Base-by-base conservation (phyloP, 2,113 vertebrate genomes). In the Fulica atra region DNA sequence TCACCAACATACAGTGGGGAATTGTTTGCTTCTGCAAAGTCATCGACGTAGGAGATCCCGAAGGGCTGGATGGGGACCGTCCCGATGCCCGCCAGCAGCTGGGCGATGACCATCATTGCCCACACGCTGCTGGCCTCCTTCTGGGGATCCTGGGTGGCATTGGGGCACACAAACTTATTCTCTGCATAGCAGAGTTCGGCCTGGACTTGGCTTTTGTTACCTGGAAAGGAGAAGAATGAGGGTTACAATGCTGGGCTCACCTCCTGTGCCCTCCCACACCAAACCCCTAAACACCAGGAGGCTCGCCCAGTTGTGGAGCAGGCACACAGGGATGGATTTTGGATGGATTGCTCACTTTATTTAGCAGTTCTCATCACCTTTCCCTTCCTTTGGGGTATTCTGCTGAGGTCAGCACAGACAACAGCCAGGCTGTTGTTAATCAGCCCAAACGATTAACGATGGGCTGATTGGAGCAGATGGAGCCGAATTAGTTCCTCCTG, bases 51-150 rank as follows among this genome's bases (percentile, higher is more conserved):
- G 70, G 99, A 99, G 53, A 99, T 99, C 7, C 99, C 99, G 29
- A 99, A 99, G 3, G 99, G 99, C 89, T 99, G 99, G 84, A 99
- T 99, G 88, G 99, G 99, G 73, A 99, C 99, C 0, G 99, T 99
- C 40, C 99, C 99, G 0, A 99, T 97, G 5, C 99, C 99, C 0
- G 99, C 99, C 88, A 99, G 97, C 89, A 99, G 97, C 97, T 99
- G 99, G 38, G 99, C 99, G 0, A 97, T 95, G 70, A 98, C 98
- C 99, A 99, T 99, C 85, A 99, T 97, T 51, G 98, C 88, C 99
- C 99, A 99, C 95, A 99, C 93, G 69, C 96, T 98, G 90, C 86
- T 98, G 77, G 98, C 97, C 86, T 99, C 98, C 23, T 95, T 92
- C 93, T 63, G 94, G 14, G 95, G 50, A n/a, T 98, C 92, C 60